Evolutionary conservation across 2,888 invertebrate genomes (phyloP), one percentile per base, ranked within the genome.

Genomic region (Epinotia brunnichana): DNA sequence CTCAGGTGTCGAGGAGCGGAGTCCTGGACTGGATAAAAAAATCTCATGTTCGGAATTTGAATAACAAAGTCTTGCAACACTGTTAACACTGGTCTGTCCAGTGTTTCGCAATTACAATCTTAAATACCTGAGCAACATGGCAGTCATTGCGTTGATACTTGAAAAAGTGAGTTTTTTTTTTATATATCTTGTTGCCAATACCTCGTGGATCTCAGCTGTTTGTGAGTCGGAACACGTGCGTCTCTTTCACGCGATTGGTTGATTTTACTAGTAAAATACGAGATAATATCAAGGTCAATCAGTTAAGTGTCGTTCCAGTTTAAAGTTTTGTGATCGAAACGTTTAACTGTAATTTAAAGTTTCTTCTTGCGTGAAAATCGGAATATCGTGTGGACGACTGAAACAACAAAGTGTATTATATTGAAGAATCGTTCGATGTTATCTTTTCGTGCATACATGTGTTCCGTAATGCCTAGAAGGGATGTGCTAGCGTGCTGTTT

Each of bases 141-240:
- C 73, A 56, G 73, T 73, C 41, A 62, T 73, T 68, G 63, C 73
- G 21, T 63, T 73, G 57, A 68, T 62, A 41, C 53, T 73, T 41
- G 73, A 73, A 69, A 68, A 73, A 68, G 73, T 73, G 69, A 73
- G 73, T 73, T 73, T 69, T 62, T 62, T 53, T 66, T 19, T 39
- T n/a, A n/a, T n/a, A 68, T 53, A 56, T 62, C 39, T 59, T 48
- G 41, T 73, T 73, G 73, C 57, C 69, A 59, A 68, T 57, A 63
- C 63, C 69, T 51, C 69, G 73, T 73, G 73, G 73, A 35, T 35
- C 44, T 62, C 72, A 72, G 67, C 72, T 73, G 73, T 73, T 73
- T 61, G 70, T 19, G 67, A 67, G 29, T 48, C 19, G 13, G 1
- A 72, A 63, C 73, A 73, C 73, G 73, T 73, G 73, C 24, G 51